Evolutionary conservation across 2,113 vertebrate genomes (phyloP).

Genomic region (Phodopus roborovskii): DNA sequence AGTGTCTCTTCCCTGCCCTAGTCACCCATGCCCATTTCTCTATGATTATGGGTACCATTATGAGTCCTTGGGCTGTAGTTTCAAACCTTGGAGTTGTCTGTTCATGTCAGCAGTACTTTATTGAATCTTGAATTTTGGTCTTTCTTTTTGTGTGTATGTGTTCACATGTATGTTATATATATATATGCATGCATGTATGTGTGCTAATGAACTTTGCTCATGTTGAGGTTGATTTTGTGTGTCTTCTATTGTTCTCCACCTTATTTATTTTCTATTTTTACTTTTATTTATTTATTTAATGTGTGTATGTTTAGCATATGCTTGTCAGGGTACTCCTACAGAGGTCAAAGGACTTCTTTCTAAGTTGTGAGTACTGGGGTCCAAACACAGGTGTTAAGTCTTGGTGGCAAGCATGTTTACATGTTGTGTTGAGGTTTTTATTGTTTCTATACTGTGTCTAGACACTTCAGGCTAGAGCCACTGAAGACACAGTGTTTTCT

Average conservation of each 20-base stretch:
- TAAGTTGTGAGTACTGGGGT: neutral
- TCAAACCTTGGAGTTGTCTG: neutral
- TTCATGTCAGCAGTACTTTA: neutral
- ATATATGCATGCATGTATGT: neutral
- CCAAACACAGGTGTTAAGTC: neutral
- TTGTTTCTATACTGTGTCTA: neutral
- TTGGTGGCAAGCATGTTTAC: neutral
- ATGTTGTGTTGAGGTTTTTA: neutral
- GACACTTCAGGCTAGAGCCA: neutral
- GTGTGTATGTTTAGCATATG: neutral
- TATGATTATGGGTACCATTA: neutral
- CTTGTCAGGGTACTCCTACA: neutral
- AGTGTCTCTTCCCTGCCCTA: neutral
- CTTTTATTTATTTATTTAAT: neutral
- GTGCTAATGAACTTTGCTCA: neutral
- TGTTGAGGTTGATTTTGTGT: neutral
- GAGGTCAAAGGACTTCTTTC: neutral
- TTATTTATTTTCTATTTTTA: neutral
- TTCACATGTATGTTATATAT: neutral
- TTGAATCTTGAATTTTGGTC: neutral
- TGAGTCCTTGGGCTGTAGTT: neutral
- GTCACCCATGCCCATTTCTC: neutral
- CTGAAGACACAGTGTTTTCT: neutral
- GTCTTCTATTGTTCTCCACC: neutral
- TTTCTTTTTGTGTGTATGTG: neutral